Conservation (phyloP, 2,797 vertebrate genomes). For the Girardinus metallicus region DNA sequence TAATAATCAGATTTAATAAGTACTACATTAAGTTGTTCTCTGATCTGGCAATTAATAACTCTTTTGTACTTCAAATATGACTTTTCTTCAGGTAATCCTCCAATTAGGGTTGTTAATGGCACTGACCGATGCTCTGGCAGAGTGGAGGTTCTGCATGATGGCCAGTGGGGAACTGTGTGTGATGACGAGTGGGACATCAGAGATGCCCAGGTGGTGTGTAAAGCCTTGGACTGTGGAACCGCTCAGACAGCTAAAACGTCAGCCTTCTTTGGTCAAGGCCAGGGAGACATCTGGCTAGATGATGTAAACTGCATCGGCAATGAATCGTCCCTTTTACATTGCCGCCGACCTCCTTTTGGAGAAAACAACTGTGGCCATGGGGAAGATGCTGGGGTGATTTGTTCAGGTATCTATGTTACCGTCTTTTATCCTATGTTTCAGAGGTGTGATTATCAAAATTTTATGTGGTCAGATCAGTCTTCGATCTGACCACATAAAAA, state of each 20-base stretch:
- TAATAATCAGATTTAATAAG: not conserved
- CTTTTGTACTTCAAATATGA: not conserved
- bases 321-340: slow-evolving; percentile 63
- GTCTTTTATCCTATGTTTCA: not conserved
- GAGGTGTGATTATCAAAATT: not conserved
- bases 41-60: not conserved
- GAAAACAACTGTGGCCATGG: slow-evolving; percentile 67
- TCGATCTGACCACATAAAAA: not conserved
- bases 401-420: slow-evolving; percentile 54
- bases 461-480: not conserved
- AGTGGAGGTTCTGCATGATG: slow-evolving; percentile 65
- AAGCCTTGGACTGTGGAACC: slow-evolving; percentile 67
- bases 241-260: slow-evolving; percentile 39
- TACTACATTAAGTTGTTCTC: not conserved
- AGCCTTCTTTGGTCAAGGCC: slow-evolving; percentile 63
- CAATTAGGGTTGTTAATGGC: slow-evolving; percentile 57
- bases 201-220: slow-evolving; percentile 72
- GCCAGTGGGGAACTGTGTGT: slow-evolving; percentile 73
- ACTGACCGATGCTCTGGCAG: slow-evolving; percentile 68
- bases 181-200: slow-evolving; percentile 70
- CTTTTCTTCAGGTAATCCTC: slow-evolving; percentile 43
- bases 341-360: slow-evolving; percentile 40
- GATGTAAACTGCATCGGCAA: slow-evolving; percentile 62
- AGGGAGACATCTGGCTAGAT: slow-evolving; percentile 66
- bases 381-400: slow-evolving; percentile 72